Evolutionary conservation across 2,113 vertebrate species (phyloP), one percentile per base, ranked within the genome.

Genomic region (Tachysurus fulvidraco): DNA sequence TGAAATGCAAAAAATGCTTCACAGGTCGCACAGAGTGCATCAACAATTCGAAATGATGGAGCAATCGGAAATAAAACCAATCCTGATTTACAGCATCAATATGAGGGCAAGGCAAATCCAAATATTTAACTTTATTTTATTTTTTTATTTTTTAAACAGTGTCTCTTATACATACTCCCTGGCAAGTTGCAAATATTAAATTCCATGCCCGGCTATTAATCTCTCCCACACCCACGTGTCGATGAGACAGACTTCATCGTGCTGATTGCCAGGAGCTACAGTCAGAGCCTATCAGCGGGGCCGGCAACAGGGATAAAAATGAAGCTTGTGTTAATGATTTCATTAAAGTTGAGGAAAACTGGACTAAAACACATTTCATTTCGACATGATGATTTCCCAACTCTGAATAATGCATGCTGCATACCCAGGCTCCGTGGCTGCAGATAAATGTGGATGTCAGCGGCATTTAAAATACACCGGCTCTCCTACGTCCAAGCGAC

Each of bases 181-280:
- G 76, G 88, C 87, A 84, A 83, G 80, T 83, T 88, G 86, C 60
- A 80, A 91, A 89, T 90, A 91, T 91, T 91, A 84, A 87, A 89
- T 86, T 78, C 88, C 55, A 83, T 74, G 64, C 88, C 76, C 83
- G 74, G 86, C 65, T 88, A 90, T 90, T 91, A 89, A 87, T 91
- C 88, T 83, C 81, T n/a, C 44, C 60, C 73, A 86, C 87, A 88
- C 87, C 83, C 79, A 89, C 83, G 28, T 89, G 84, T 83, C 57
- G 65, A 55, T 88, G 80, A 91, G 81, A 83, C 85, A 85, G 73
- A 85, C 85, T 83, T 85, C 76, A 69, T 83, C 46, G 50, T 77
- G 59, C 55, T 50, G 44, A 82, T 73, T 88, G 90, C 87, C 90
- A 81, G 78, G 65, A 84, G 78, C 77, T 84, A 64, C 88, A 84